Conservation (phyloP, 2,113 vertebrate genomes). For the Peromyscus maniculatus region DNA sequence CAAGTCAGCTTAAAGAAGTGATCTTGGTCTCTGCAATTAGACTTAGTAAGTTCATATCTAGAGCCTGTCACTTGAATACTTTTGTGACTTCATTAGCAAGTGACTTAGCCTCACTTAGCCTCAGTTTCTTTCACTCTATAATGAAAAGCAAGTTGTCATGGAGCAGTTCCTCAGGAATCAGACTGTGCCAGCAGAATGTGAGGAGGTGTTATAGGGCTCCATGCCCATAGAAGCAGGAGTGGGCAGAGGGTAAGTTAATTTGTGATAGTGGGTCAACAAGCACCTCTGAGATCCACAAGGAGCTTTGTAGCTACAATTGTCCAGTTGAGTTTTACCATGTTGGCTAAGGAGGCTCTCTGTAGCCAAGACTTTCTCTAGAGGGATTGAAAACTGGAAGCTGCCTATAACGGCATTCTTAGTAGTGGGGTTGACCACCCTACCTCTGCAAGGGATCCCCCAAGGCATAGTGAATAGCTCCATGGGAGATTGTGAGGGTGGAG, state of each 20-base stretch:
- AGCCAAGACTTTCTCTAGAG: not conserved
- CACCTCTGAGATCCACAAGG: not conserved
- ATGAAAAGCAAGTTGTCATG: not conserved
- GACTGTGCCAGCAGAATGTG: not conserved
- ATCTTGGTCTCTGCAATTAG: not conserved
- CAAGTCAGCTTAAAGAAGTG: not conserved
- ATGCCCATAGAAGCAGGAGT: not conserved
- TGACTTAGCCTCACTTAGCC: conserved; percentile 8
- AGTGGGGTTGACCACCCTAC: not conserved
- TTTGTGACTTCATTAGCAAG: conserved; percentile 15
- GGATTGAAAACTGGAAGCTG: not conserved
- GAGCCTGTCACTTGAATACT: not conserved
- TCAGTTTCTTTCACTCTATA: not conserved
- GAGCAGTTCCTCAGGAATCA: not conserved
- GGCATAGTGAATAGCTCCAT: not conserved
- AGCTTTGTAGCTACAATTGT: not conserved
- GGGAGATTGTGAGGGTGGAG: not conserved
- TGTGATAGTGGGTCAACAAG: not conserved
- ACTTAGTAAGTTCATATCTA: conserved; percentile 28
- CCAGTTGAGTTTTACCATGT: not conserved
- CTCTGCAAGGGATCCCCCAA: not conserved
- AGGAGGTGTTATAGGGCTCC: not conserved
- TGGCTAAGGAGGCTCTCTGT: not conserved
- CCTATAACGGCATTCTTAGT: not conserved
- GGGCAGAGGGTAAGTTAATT: not conserved